These are phyloP conservation scores for Ochropacha duplaris DNA, from an alignment of 2,888 invertebrate genomes.

Conservation along the genomic window DNA sequence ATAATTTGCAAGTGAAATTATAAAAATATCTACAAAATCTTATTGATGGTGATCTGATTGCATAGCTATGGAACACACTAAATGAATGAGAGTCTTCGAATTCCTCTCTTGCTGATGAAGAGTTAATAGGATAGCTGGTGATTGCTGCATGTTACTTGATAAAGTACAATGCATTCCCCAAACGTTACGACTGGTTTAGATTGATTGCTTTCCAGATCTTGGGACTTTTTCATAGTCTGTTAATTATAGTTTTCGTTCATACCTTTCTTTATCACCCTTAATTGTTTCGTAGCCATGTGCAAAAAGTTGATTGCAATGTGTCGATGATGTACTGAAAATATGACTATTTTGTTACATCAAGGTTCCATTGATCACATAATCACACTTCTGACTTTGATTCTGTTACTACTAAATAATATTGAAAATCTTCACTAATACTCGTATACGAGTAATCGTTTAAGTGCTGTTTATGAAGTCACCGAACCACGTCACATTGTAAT, in stretches of 20 bases:
- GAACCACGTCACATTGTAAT: slow-evolving; percentile 28
- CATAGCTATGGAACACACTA: slow-evolving; percentile 61
- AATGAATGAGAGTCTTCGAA: slow-evolving; percentile 47
- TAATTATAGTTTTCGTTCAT: slow-evolving; percentile 23
- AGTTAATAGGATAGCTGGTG: slow-evolving; percentile 60
- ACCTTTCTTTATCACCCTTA: slow-evolving; percentile 35
- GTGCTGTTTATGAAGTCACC: neutral
- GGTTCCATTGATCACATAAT: neutral
- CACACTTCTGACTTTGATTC: slow-evolving; percentile 16
- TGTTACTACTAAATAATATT: slow-evolving; percentile 10
- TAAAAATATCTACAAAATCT: slow-evolving; percentile 30
- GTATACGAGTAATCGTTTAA: neutral
- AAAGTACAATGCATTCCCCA: slow-evolving; percentile 66
- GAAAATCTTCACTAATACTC: neutral
- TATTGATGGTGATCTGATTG: slow-evolving; percentile 48
- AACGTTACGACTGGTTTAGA: slow-evolving; percentile 57
- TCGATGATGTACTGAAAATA: slow-evolving; percentile 21
- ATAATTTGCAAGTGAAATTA: slow-evolving; percentile 56
- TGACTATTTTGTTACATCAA: neutral
- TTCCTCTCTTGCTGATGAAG: slow-evolving; percentile 52
- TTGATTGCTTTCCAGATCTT: slow-evolving; percentile 58
- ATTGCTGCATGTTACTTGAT: slow-evolving; percentile 75
- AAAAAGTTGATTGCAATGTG: slow-evolving; percentile 33
- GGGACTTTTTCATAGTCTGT: slow-evolving; percentile 35
- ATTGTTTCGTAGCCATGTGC: slow-evolving; percentile 41